A percentile compares a stretch with the other conserved stretches of the same genome.
phyloP scores from a whole-genome alignment of 2,113 vertebrate species.

The Amia ocellicauda region DNA sequence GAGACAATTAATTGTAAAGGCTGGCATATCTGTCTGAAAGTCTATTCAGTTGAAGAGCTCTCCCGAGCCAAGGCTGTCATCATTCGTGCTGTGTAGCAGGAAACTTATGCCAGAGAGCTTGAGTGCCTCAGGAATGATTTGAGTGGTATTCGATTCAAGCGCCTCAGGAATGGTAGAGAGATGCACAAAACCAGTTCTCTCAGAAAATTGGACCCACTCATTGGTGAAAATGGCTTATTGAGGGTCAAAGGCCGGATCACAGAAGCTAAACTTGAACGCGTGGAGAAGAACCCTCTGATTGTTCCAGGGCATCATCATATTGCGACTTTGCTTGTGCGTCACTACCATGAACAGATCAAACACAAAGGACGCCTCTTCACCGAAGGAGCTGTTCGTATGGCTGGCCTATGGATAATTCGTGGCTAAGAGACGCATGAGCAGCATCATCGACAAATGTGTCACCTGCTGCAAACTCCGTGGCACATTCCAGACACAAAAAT shows the following conservation, averaged over 20 bases:
- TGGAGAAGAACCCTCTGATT: conserved; percentile 16
- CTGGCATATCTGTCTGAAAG: background rate
- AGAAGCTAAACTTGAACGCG: background rate
- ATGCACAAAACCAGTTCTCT: conserved; percentile 4
- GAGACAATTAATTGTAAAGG: too few relatives aligned
- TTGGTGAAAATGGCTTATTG: background rate
- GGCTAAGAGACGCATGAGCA: too few relatives aligned
- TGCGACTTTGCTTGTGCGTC: conserved; percentile 6
- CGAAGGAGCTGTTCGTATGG: conserved; percentile 12
- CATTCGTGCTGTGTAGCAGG: background rate
- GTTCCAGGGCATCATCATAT: conserved; percentile 17
- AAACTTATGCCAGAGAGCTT: background rate
- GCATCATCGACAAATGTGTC: too few relatives aligned
- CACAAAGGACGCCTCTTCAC: conserved; percentile 24
- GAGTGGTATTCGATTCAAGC: too few relatives aligned
- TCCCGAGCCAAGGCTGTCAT: background rate
- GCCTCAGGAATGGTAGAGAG: too few relatives aligned
- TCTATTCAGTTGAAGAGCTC: background rate
- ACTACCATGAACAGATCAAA: conserved; percentile 19
- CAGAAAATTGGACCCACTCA: conserved; percentile 2
- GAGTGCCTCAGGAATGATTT: background rate
- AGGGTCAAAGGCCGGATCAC: conserved; percentile 16
- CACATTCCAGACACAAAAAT: too few relatives aligned
- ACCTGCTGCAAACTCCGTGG: too few relatives aligned
- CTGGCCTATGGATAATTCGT: conserved; percentile 25